phyloP scores from a whole-genome alignment of 2,888 invertebrate genomes.

The Drosophila paranaensis region DNA sequence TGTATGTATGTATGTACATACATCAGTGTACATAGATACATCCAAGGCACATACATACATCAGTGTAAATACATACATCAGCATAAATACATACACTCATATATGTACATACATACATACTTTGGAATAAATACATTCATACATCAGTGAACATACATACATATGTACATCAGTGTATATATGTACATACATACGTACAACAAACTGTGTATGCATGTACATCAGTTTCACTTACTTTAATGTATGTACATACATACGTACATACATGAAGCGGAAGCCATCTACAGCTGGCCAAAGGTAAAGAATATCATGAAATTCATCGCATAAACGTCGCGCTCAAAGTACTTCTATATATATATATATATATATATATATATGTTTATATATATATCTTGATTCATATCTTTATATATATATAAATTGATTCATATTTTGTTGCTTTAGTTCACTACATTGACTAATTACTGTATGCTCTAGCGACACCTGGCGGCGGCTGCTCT shows the following conservation, averaged over 20 bases:
- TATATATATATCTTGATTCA: conserved; percentile 21
- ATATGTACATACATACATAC: not conserved
- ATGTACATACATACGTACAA: not conserved
- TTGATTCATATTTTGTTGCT: not conserved
- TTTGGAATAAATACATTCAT: not conserved
- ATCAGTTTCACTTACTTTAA: no score
- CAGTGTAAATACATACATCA: not conserved
- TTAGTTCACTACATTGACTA: conserved; percentile 55
- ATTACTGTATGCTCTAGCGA: conserved; percentile 16
- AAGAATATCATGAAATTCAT: conserved; percentile 13
- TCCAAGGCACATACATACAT: not conserved
- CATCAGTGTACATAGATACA: not conserved
- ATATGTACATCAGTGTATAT: not conserved
- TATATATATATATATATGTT: not conserved
- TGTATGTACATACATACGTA: no score
- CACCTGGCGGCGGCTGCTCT: conserved; percentile 19
- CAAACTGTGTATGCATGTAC: no score
- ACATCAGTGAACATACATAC: not conserved
- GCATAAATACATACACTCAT: not conserved
- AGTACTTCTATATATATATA: conserved; percentile 16
- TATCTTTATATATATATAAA: not conserved
- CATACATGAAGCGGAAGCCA: conserved; percentile 21
- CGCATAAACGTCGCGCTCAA: conserved; percentile 27
- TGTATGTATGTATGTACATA: not conserved
- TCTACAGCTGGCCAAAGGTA: conserved; percentile 28